These are phyloP conservation scores for Lophotis ruficrista DNA, from an alignment of 2,113 vertebrate genomes.

Conservation along the genomic window DNA sequence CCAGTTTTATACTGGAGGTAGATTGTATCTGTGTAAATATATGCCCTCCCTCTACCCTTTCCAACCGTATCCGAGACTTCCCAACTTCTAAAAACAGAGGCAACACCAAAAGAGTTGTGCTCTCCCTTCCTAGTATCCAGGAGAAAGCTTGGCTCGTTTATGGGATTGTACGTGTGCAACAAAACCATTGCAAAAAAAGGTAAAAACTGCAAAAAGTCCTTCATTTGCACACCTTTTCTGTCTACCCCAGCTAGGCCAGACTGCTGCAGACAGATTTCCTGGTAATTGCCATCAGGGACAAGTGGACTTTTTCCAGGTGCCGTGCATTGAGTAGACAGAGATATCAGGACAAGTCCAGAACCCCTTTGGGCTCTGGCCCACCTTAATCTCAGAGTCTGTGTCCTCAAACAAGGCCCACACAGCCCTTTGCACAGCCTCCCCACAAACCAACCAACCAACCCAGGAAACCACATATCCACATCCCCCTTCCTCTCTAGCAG, in stretches of 20 bases:
- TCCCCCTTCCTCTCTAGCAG: not conserved
- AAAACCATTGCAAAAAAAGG: not conserved
- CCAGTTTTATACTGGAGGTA: not conserved
- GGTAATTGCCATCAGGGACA: not conserved
- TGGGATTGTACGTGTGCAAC: fast-evolving
- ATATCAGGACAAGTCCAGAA: not conserved
- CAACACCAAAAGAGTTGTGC: fast-evolving
- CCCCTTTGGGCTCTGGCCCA: not conserved
- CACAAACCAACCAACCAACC: not conserved
- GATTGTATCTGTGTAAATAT: not conserved
- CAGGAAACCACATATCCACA: fast-evolving
- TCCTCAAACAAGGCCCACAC: not conserved
- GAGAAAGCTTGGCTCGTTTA: not conserved
- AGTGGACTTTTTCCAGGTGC: not conserved
- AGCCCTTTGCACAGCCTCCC: not conserved
- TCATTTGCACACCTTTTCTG: not conserved
- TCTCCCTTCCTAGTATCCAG: not conserved
- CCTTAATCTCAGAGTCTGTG: not conserved
- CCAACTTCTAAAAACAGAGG: not conserved
- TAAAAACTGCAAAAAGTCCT: not conserved
- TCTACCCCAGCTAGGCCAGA: not conserved
- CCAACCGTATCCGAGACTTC: not conserved
- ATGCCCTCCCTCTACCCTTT: not conserved
- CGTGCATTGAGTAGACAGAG: not conserved
- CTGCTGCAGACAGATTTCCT: not conserved